These are phyloP conservation scores for Galleria mellonella DNA, from an alignment of 1,140 invertebrate genomes.

Conservation along the genomic window DNA sequence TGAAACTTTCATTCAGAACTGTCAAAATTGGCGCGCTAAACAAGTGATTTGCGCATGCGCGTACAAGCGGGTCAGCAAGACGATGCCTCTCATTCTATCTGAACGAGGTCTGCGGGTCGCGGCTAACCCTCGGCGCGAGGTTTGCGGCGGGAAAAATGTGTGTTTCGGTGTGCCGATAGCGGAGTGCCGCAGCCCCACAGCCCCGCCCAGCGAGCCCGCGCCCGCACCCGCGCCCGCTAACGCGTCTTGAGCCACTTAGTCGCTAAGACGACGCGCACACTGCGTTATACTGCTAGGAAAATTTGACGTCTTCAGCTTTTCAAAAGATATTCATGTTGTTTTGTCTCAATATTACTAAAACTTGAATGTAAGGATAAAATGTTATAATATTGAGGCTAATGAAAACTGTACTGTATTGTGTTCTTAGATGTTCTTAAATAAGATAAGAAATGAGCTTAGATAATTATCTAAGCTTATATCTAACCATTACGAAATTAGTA, in stretches of 20 bases:
- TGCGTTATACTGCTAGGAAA: conserved; percentile 10
- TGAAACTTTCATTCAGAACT: conserved; percentile 17
- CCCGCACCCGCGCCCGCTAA: conserved; percentile 53
- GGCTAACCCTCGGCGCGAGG: conserved; percentile 71
- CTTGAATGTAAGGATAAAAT: too few relatives aligned
- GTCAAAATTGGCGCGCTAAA: conserved; percentile 56
- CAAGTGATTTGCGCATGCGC: conserved; percentile 36
- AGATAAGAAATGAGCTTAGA: too few relatives aligned
- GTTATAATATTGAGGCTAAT: too few relatives aligned
- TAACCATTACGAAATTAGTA: too few relatives aligned
- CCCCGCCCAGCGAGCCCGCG: conserved; percentile 34
- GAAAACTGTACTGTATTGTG: too few relatives aligned
- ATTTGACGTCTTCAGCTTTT: not conserved
- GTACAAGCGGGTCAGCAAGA: conserved; percentile 14
- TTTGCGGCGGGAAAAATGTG: conserved; percentile 72
- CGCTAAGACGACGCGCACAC: conserved; percentile 62
- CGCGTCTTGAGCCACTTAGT: conserved; percentile 72
- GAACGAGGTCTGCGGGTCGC: conserved; percentile 68
- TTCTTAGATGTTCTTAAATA: too few relatives aligned
- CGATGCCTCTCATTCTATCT: conserved; percentile 35
- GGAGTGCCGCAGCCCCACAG: conserved; percentile 56
- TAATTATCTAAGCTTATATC: too few relatives aligned
- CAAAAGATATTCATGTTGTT: too few relatives aligned
- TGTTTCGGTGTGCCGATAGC: conserved; percentile 71
- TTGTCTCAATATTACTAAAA: too few relatives aligned